phyloP scores from a whole-genome alignment of 2,888 invertebrate genomes.

The Lydus trimaculatus region DNA sequence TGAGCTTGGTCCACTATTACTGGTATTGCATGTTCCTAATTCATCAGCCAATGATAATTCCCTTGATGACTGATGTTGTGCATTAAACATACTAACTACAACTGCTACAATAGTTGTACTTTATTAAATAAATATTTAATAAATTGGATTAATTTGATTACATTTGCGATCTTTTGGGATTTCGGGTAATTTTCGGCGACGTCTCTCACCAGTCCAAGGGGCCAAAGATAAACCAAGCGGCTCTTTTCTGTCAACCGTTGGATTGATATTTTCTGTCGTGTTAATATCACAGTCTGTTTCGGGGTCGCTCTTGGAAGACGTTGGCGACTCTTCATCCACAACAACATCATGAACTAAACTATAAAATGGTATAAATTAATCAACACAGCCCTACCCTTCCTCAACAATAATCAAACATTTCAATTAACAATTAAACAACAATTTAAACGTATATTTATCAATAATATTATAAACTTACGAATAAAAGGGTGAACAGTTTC shows the following conservation, averaged over 20 bases:
- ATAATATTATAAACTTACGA: constrained; percentile 73
- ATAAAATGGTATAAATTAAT: constrained; percentile 39
- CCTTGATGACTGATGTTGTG: constrained; percentile 66
- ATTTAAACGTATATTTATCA: background rate
- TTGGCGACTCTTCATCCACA: constrained; percentile 82
- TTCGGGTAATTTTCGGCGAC: constrained; percentile 85
- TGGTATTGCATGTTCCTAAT: constrained; percentile 59
- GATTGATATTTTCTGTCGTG: constrained; percentile 59
- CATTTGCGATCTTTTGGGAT: constrained; percentile 90
- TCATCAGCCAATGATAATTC: constrained; percentile 77
- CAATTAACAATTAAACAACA: background rate
- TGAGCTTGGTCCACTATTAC: constrained; percentile 60
- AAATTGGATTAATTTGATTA: constrained; percentile 61
- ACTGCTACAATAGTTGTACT: constrained; percentile 64
- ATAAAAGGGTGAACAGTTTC: constrained; percentile 83
- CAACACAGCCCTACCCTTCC: constrained; percentile 6
- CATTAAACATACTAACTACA: constrained; percentile 66
- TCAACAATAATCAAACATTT: background rate
- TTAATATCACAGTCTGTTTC: constrained; percentile 62
- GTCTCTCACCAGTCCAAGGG: constrained; percentile 64
- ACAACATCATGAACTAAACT: constrained; percentile 86
- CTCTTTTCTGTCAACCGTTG: constrained; percentile 53
- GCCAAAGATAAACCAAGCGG: constrained; percentile 33
- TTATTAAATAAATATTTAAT: constrained; percentile 13
- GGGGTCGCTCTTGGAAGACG: constrained; percentile 78